Conservation (phyloP, 2,888 invertebrate species). For the Conomelus anceps region DNA sequence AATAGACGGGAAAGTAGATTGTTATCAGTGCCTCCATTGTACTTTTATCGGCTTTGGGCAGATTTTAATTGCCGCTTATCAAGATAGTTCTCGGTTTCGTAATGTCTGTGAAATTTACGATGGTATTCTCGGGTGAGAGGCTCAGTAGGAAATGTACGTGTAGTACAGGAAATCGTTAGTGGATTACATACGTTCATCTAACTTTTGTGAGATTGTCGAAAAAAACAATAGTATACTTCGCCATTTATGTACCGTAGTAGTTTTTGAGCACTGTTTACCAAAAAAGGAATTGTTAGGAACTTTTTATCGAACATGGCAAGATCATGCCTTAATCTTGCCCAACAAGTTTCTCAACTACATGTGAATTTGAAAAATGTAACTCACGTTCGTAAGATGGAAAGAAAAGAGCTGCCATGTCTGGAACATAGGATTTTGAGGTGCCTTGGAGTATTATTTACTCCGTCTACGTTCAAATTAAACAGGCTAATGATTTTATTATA, state of each 20-base stretch:
- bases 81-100: not conserved
- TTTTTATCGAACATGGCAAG: not conserved
- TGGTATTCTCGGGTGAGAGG: not conserved
- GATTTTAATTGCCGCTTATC: not conserved
- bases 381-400: no score
- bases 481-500: no score
- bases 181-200: not conserved
- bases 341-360: no score
- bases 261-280: not conserved
- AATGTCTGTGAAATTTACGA: not conserved
- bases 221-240: not conserved
- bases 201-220: not conserved
- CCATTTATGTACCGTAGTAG: not conserved
- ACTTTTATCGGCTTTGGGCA: not conserved
- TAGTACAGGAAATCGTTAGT: not conserved
- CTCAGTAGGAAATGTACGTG: not conserved
- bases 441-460: no score
- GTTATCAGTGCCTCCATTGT: not conserved
- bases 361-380: no score
- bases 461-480: no score
- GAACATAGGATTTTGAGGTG: no score
- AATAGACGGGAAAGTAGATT: not conserved
- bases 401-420: no score
- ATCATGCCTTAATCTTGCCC: no score
- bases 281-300: not conserved